Percentiles rank a stretch among this genome's conserved stretches.
These are phyloP conservation scores for Chlamydotis undulata DNA, from an alignment of 2,113 vertebrate genomes.

Conservation along the genomic window DNA sequence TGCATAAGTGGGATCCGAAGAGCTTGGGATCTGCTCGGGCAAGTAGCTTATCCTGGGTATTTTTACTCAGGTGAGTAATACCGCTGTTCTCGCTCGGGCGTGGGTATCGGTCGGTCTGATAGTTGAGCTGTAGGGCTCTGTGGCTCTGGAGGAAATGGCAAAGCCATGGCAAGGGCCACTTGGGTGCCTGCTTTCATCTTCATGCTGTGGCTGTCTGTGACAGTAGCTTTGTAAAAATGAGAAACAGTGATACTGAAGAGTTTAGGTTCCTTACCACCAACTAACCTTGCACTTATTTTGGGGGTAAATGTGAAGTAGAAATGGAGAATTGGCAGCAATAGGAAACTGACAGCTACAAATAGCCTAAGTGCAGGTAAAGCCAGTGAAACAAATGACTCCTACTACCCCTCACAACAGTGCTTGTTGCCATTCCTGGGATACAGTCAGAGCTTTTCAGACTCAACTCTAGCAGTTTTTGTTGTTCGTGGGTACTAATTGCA, in stretches of 20 bases:
- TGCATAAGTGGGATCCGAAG: too few relatives aligned
- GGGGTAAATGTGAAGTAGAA: not conserved
- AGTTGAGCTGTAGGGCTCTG: rapidly evolving
- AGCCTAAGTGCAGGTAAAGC: not conserved
- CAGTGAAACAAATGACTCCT: not conserved
- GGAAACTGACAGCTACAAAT: not conserved
- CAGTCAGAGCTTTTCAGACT: not conserved
- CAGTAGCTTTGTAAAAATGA: not conserved
- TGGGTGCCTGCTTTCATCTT: not conserved
- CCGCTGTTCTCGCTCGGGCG: rapidly evolving
- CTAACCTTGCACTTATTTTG: not conserved
- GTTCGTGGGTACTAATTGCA: not conserved
- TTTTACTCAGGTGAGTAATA: not conserved
- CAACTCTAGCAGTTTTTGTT: not conserved
- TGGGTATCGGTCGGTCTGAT: rapidly evolving
- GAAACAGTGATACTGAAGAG: too few relatives aligned
- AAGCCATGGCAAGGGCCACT: not conserved
- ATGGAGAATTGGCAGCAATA: not conserved
- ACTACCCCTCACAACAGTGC: not conserved
- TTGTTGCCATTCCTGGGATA: not conserved
- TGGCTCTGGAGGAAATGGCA: too few relatives aligned
- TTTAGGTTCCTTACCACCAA: not conserved
- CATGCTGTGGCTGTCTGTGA: not conserved
- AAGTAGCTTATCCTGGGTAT: not conserved
- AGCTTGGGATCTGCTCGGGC: not conserved